Evolutionary conservation across 2,797 vertebrate genomes (phyloP).

Genomic region (Cichlasoma orientale): DNA sequence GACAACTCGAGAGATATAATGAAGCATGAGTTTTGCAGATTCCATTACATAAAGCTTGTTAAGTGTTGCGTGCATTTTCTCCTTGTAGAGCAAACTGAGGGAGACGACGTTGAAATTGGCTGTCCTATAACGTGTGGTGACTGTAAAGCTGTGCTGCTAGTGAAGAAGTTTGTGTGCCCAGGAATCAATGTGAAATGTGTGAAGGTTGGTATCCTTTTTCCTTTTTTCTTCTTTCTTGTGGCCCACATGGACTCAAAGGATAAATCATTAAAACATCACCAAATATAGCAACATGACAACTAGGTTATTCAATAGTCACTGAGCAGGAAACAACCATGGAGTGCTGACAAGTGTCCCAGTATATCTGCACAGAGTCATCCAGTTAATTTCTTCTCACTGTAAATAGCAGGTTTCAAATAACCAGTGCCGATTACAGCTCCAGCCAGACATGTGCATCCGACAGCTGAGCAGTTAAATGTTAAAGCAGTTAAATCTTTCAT

Average conservation of each 20-base stretch:
- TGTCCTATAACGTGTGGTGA: slow-evolving; percentile 98
- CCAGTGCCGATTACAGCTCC: background rate
- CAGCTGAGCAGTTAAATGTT: background rate
- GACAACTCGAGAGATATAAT: background rate
- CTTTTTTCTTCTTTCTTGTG: background rate
- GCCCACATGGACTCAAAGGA: background rate
- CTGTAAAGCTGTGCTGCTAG: slow-evolving; percentile 92
- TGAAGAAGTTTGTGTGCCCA: slow-evolving; percentile 98
- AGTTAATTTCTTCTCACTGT: background rate
- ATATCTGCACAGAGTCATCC: background rate
- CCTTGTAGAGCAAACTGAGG: slow-evolving; percentile 67
- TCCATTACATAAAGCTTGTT: background rate
- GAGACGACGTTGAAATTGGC: slow-evolving; percentile 87
- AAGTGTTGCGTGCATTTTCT: background rate
- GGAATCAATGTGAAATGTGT: slow-evolving; percentile 99
- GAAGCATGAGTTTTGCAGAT: background rate
- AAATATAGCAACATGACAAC: background rate
- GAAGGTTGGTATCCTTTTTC: slow-evolving; percentile 83
- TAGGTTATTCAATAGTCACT: background rate
- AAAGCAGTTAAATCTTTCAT: background rate
- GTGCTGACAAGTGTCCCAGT: background rate
- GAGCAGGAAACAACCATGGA: slow-evolving; percentile 3
- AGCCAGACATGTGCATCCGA: background rate
- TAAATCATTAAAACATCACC: background rate
- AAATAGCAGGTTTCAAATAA: background rate